Conservation (phyloP, 2,888 invertebrate species). For the Drosophila borborema region DNA sequence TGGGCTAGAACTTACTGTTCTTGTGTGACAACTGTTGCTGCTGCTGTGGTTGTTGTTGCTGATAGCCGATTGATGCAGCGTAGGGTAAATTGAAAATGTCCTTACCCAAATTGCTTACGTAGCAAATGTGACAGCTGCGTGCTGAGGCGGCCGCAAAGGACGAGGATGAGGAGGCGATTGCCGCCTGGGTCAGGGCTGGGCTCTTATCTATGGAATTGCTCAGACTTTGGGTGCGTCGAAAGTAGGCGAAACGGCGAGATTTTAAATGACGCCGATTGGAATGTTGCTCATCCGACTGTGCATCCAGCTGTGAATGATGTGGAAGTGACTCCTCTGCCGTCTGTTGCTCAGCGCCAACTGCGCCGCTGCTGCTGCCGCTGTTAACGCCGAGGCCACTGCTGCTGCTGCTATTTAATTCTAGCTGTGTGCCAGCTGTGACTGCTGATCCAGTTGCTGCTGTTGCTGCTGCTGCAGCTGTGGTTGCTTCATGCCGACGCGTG, state of each 20-base stretch:
- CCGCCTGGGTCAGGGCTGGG: slow-evolving; percentile 24
- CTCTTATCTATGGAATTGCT: slow-evolving; percentile 83
- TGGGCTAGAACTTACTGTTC: slow-evolving; percentile 22
- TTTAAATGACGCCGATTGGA: slow-evolving; percentile 65
- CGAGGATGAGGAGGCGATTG: slow-evolving; percentile 56
- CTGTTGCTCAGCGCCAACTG: slow-evolving; percentile 25
- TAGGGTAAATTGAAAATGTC: slow-evolving; percentile 83
- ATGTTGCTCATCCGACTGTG: slow-evolving; percentile 54
- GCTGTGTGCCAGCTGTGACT: slow-evolving; percentile 14
- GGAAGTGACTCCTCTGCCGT: slow-evolving; percentile 26
- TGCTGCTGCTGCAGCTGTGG: slow-evolving; percentile 8
- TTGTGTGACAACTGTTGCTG: slow-evolving; percentile 17
- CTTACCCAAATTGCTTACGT: slow-evolving; percentile 84
- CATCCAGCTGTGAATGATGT: slow-evolving; percentile 36
- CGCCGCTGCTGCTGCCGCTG: slow-evolving; percentile 23
- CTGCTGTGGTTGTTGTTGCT: slow-evolving; percentile 25
- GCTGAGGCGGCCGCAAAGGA: slow-evolving; percentile 40
- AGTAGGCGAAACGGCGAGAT: slow-evolving; percentile 54
- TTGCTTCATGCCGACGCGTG: slow-evolving; percentile 45
- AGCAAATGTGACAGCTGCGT: slow-evolving; percentile 85
- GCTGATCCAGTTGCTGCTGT: background rate
- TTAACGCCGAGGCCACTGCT: background rate
- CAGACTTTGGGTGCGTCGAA: slow-evolving; percentile 84
- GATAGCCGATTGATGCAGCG: slow-evolving; percentile 28
- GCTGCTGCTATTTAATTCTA: slow-evolving; percentile 5